Conservation (phyloP, 2,888 invertebrate species). For the Invenusta paracnida region DNA sequence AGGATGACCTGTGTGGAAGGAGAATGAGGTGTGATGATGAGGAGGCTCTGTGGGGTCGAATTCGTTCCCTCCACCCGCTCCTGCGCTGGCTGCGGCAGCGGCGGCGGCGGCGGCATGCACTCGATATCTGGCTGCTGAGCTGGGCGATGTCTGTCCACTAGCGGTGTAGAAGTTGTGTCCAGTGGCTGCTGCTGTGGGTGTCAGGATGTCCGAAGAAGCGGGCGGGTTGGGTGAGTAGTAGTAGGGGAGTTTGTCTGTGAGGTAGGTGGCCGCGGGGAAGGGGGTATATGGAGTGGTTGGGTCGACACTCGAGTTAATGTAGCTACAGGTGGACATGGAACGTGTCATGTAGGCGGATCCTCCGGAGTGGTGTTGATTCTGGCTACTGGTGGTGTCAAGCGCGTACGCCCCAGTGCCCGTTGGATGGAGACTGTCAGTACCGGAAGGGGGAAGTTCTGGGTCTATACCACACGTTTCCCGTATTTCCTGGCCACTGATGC, state of each 20-base stretch:
- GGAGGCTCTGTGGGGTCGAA: not conserved
- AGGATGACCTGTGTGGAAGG: not conserved
- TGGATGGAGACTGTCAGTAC: too few species aligned
- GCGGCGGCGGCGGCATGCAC: not conserved
- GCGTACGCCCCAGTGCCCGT: too few species aligned
- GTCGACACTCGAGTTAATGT: not conserved
- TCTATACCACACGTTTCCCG: not conserved
- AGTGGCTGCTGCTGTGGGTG: too few species aligned
- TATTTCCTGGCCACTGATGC: not conserved
- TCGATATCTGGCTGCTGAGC: not conserved
- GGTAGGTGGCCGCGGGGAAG: not conserved
- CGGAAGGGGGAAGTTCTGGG: not conserved
- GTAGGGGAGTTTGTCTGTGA: not conserved
- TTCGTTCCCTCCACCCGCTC: not conserved
- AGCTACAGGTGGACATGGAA: not conserved
- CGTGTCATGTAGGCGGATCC: too few species aligned
- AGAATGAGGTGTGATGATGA: slow-evolving; percentile 4
- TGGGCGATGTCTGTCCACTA: not conserved
- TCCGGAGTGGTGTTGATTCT: not conserved
- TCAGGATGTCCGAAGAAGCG: not conserved
- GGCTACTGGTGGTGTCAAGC: not conserved
- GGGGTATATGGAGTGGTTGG: not conserved
- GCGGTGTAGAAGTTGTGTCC: too few species aligned
- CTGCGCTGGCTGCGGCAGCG: not conserved
- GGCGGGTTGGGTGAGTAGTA: not conserved